Evolutionary conservation across 2,797 vertebrate genomes (phyloP), one percentile per base, ranked within the genome.

Genomic region (Varecia variegata): DNA sequence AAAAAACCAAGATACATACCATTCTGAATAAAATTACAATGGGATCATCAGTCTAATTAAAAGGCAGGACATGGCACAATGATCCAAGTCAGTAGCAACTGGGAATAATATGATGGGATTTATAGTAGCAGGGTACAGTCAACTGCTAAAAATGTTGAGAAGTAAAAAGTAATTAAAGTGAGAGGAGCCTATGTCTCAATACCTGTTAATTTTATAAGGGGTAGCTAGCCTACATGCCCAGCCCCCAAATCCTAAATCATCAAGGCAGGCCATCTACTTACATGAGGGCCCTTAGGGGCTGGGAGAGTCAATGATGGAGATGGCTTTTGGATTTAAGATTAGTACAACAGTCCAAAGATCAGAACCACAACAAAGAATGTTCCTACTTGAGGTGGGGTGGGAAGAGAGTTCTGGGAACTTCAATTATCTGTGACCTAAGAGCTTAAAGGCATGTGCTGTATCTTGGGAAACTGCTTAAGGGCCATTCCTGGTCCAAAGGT

Each of bases 401-500:
- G 81, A 93, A 96, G 38, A 73, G 54, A 76, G 35, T 56, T 43
- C 74, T 47, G 77, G 30, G 47, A 70, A 93, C 40, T 73, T 12
- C 50, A 68, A 87, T 93, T 62, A 91, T 73, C 50, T 70, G 77
- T 65, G 47, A 88, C 52, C 27, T 56, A 54, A 85, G 74, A 45
- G 45, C 21, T 83, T 17, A 85, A 85, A 35, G 81, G 32, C 45
- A 81, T 0, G 25, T 35, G 8, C 47, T 50, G 0, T 32, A n/a
- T 52, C 60, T 92, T 74, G 60, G 71, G 30, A 96, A 94, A 90
- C 30, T 35, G 71, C 65, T 90, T 40, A 65, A 77, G 74, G 38
- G 54, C 18, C 54, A 14, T 73, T 54, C 50, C 9, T 60, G 54
- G 56, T n/a, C 85, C 73, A 81, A n/a, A 58, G 20, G 35, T 30